Percentiles rank a stretch among this genome's conserved stretches.
phyloP scores from a whole-genome alignment of 2,888 invertebrate species.

The Marronus borbonicus region DNA sequence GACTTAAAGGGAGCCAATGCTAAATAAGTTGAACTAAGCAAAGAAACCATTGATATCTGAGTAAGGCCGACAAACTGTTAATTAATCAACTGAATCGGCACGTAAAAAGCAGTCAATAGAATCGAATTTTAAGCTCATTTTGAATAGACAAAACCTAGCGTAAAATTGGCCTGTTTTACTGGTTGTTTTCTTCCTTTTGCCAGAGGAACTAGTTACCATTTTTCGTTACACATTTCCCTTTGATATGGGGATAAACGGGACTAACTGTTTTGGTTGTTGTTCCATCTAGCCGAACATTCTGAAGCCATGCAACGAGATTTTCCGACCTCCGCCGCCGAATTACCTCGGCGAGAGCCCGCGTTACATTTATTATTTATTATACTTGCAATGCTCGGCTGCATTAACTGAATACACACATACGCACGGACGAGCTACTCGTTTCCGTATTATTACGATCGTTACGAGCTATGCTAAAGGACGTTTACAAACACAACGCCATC shows the following conservation, averaged over 20 bases:
- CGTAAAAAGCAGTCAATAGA: no score
- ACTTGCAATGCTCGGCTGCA: constrained; percentile 42
- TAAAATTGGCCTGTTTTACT: no score
- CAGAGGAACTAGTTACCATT: no score
- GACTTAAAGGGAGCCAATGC: no score
- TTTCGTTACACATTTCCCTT: no score
- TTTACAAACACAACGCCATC: not conserved
- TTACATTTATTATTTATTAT: constrained; percentile 48
- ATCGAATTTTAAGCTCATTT: no score
- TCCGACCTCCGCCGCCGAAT: constrained; percentile 55
- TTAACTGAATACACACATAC: constrained; percentile 30
- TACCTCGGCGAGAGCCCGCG: constrained; percentile 28
- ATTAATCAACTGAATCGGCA: no score
- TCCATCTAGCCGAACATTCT: constrained; percentile 72
- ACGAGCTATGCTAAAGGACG: not conserved
- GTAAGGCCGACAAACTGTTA: no score
- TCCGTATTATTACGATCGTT: not conserved
- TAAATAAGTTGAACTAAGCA: no score
- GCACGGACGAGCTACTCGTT: not conserved
- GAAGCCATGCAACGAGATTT: constrained; percentile 80
- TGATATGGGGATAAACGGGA: not conserved
- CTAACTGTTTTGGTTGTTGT: constrained; percentile 58
- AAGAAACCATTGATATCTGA: no score
- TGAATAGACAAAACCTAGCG: no score
- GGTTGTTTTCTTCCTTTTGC: no score